Percentiles rank a stretch among this genome's conserved stretches.
phyloP scores from a whole-genome alignment of 92 coral and sea anemone species.

The Plumapathes pennacea region DNA sequence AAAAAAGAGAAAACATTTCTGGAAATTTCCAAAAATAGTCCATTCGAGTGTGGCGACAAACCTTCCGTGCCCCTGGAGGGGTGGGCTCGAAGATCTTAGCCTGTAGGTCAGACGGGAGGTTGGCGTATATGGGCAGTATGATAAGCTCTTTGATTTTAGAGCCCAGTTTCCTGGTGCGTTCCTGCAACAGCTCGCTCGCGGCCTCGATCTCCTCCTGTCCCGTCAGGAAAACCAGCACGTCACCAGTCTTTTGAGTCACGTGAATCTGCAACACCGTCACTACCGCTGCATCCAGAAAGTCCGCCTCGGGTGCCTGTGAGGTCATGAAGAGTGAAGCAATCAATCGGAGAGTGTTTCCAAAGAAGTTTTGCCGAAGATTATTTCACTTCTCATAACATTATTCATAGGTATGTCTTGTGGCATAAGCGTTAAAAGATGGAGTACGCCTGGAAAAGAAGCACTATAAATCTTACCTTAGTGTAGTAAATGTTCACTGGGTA shows the following conservation, averaged over 20 bases:
- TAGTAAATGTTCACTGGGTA: slow-evolving; percentile 96
- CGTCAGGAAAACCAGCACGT: slow-evolving; percentile 87
- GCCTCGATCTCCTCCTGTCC: slow-evolving; percentile 99
- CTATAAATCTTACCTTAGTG: slow-evolving; percentile 68
- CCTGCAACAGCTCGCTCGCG: slow-evolving; percentile 86
- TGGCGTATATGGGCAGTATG: slow-evolving; percentile 94
- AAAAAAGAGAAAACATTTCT: background rate
- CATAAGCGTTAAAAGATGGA: too few species aligned
- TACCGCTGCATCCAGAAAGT: slow-evolving; percentile 95
- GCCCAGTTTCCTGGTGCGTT: slow-evolving; percentile 93
- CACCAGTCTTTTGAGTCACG: slow-evolving; percentile 93
- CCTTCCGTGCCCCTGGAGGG: slow-evolving; percentile 99
- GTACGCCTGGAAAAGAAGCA: background rate
- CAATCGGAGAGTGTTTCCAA: background rate
- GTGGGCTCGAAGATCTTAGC: slow-evolving; percentile 99
- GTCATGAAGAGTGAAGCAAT: background rate
- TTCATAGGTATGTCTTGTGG: too few species aligned
- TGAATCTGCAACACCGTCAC: slow-evolving; percentile 98
- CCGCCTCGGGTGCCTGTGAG: slow-evolving; percentile 98
- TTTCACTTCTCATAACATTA: too few species aligned
- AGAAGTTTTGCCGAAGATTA: too few species aligned
- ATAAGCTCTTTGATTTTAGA: slow-evolving; percentile 92
- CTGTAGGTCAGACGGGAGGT: slow-evolving; percentile 95
- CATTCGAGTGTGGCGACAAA: background rate
- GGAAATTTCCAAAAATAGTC: background rate